A percentile compares a stretch with the other conserved stretches of the same genome.
Conservation (phyloP, 2,797 vertebrate species). For the Chelonia mydas region DNA sequence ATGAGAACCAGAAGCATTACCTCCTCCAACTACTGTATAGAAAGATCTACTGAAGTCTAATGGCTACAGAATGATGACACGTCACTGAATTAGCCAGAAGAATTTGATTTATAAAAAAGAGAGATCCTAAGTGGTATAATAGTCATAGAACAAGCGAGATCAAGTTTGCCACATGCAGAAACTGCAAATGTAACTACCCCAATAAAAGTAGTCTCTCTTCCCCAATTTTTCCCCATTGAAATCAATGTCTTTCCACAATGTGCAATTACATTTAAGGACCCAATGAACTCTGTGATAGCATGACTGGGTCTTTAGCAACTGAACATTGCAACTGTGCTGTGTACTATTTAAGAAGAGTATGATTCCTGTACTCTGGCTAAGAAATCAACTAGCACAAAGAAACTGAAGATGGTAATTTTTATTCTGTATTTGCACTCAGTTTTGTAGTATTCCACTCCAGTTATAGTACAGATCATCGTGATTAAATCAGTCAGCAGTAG, state of each 20-base stretch:
- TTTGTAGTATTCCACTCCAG: slow-evolving; percentile 67
- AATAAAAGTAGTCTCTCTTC: neutral
- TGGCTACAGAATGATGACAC: neutral
- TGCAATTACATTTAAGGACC: fast-evolving
- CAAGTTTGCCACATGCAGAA: neutral
- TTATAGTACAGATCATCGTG: slow-evolving; percentile 67
- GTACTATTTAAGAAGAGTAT: neutral
- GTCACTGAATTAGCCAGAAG: neutral
- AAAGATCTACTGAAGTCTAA: neutral
- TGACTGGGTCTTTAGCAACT: neutral
- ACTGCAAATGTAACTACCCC: fast-evolving
- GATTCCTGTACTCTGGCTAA: neutral
- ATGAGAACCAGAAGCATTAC: neutral
- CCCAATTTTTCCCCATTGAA: neutral
- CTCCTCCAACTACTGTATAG: neutral
- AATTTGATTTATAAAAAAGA: neutral
- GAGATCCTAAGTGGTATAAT: neutral
- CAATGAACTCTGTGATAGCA: neutral
- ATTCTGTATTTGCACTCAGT: slow-evolving; percentile 17
- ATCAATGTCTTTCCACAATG: neutral
- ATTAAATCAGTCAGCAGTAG: slow-evolving; percentile 78
- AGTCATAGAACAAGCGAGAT: neutral
- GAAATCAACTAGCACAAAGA: neutral
- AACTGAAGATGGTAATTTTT: neutral
- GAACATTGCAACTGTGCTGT: fast-evolving